Evolutionary conservation across 1,140 invertebrate genomes (phyloP).

Genomic region (Drosophila persimilis): DNA sequence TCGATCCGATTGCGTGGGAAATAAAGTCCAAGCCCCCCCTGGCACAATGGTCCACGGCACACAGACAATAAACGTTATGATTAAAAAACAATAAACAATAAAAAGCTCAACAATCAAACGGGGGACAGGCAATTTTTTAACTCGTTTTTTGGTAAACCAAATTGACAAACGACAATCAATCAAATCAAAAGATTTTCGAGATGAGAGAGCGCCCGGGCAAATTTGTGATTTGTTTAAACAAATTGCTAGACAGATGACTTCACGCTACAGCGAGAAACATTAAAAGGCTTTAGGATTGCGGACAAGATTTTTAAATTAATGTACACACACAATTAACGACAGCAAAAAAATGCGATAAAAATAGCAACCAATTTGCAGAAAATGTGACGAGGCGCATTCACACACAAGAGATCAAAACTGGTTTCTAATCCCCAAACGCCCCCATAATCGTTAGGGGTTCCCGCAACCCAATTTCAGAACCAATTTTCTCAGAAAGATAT

Average conservation of each 20-base stretch:
- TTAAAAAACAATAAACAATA: conserved; percentile 79
- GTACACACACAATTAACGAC: conserved; percentile 39
- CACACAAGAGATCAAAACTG: conserved; percentile 20
- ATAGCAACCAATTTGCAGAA: conserved; percentile 43
- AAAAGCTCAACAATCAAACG: conserved; percentile 34
- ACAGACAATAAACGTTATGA: conserved; percentile 71
- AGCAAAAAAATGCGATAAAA: conserved; percentile 42
- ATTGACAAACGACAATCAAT: conserved; percentile 60
- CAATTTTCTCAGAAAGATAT: neutral
- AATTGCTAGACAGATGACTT: conserved; percentile 70
- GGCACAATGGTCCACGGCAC: conserved; percentile 51
- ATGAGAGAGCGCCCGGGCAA: conserved; percentile 11
- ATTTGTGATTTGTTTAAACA: conserved; percentile 68
- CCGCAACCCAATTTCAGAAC: conserved; percentile 6
- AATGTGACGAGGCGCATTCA: conserved; percentile 32
- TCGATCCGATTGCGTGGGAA: conserved; percentile 60
- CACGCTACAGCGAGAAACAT: conserved; percentile 56
- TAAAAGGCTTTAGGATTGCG: conserved; percentile 39
- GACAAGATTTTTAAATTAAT: conserved; percentile 66
- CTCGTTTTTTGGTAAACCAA: conserved; percentile 26
- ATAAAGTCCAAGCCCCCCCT: conserved; percentile 22
- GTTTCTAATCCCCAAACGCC: conserved; percentile 6
- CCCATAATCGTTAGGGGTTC: conserved; percentile 19
- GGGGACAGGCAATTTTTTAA: conserved; percentile 20
- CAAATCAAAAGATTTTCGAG: conserved; percentile 39